These are phyloP conservation scores for Heliconius sara DNA, from an alignment of 2,888 invertebrate genomes.

Conservation along the genomic window DNA sequence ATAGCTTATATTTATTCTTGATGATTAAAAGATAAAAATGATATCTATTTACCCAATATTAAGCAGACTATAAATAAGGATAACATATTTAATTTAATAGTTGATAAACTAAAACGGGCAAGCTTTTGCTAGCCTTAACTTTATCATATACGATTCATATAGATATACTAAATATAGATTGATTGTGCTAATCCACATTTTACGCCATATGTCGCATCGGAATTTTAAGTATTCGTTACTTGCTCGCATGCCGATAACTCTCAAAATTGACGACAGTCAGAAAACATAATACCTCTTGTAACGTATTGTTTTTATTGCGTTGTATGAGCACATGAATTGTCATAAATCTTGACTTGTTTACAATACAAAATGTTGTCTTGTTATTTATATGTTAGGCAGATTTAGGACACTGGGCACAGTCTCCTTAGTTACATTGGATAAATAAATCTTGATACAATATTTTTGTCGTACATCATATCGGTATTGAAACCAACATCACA, in stretches of 20 bases:
- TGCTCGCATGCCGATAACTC: background rate
- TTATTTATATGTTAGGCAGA: slow-evolving; percentile 5
- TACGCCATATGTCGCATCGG: background rate
- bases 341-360: slow-evolving; percentile 2
- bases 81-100: too few relatives aligned
- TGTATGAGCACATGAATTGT: slow-evolving; percentile 13
- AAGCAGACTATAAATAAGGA: too few relatives aligned
- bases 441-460: background rate
- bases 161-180: too few relatives aligned
- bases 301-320: slow-evolving; percentile 3
- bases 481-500: background rate
- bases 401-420: background rate
- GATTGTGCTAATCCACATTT: too few relatives aligned
- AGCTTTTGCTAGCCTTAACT: too few relatives aligned
- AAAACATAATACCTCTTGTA: background rate
- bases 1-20: too few relatives aligned
- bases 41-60: too few relatives aligned
- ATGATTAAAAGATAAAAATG: too few relatives aligned
- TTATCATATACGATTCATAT: too few relatives aligned
- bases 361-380: slow-evolving; percentile 11
- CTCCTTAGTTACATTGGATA: background rate
- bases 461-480: background rate
- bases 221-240: background rate
- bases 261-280: background rate
- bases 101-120: too few relatives aligned